Base-by-base conservation (phyloP, 1,140 invertebrate species). In the Neuroterus valhalla region DNA sequence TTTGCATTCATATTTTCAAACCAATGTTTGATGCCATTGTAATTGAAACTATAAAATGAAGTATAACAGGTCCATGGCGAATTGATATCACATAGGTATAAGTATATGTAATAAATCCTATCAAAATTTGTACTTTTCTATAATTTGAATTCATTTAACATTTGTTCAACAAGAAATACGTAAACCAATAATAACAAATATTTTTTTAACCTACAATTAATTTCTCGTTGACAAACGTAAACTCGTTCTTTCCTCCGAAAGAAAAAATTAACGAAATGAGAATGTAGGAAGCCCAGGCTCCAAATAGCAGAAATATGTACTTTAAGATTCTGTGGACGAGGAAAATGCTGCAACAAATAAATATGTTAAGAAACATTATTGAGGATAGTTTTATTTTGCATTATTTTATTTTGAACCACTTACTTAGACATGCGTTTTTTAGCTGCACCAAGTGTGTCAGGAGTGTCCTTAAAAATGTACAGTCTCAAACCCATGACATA, bases 391-490 rank as follows among this genome's bases (percentile, higher is more conserved):
- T 38, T 44, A 72, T n/a, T 50, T 62, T 17, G 52, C n/a, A 44
- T 71, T 71, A 26, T 66, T 66, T 17, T 44, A 23, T 26, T 15
- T 17, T 23, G 21, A 26, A n/a, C 1, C 14, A 46, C n/a, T 31
- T 82, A 89, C 87, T 80, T 87, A 21, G 82, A 82, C 85, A 87
- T 87, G 71, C 87, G 88, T 79, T 87, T 89, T 75, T 77, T 78
- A 0, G 90, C 91, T 10, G 80, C 78, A 1, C 89, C 87, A 31
- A 92, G 77, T 21, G 86, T 91, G 11, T 80, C 76, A 0, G 85
- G 85, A 71, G 91, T 88, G 72, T 93, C 92, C 76, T 92, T 91
- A 19, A 93, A 88, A 11, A 92, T 78, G 76, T 90, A 91, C 50
- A 88, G 78, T 52, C 92, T 87, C 23, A 91, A 74, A 55, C 91